Base-by-base conservation (phyloP, 2,797 vertebrate genomes). In the Phataginus tricuspis region DNA sequence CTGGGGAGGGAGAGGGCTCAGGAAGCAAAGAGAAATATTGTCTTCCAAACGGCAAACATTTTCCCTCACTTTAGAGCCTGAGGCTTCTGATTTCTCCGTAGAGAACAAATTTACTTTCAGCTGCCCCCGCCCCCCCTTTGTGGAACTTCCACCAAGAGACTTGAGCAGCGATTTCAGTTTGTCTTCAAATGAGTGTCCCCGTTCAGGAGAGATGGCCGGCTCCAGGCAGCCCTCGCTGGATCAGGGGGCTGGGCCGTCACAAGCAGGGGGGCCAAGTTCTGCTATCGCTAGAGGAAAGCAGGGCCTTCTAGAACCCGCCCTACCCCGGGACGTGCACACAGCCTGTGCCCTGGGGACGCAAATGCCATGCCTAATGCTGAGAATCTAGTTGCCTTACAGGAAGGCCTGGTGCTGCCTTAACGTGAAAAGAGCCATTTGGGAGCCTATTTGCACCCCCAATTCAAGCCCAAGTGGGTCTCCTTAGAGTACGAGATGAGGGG, bases 61-160 rank as follows among this genome's bases (percentile, higher is more conserved):
- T 82, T 79, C 97, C 96, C 90, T 97, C 96, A 83, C 95, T 94
- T 82, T 77, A 72, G 97, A 87, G 92, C 51, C 59, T 49, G 37
- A 80, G 86, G 86, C 85, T 96, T 98, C 68, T 57, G 42, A 97
- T 98, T 95, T 98, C 90, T 96, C 96, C 4, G 89, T 51, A 97
- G 97, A 71, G 87, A 77, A 75, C 92, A 86, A 91, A 21, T 31
- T 53, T 96, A 68, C 90, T 92, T 85, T 42, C 95, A 83, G 42
- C 61, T 93, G 80, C 86, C 94, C 0, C 14, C 91, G n/a, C 94
- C 0, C 14, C 90, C 21, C 29, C 4, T 59, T 74, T 84, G 93
- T 55, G 9, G 68, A 96, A 75, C 78, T 39, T 68, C 87, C 85
- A 95, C 79, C 87, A 18, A 64, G 91, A 89, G 90, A 91, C 64